Evolutionary conservation across 1,140 invertebrate genomes (phyloP), one percentile per base, ranked within the genome.

Genomic region (Nomia melanderi): DNA sequence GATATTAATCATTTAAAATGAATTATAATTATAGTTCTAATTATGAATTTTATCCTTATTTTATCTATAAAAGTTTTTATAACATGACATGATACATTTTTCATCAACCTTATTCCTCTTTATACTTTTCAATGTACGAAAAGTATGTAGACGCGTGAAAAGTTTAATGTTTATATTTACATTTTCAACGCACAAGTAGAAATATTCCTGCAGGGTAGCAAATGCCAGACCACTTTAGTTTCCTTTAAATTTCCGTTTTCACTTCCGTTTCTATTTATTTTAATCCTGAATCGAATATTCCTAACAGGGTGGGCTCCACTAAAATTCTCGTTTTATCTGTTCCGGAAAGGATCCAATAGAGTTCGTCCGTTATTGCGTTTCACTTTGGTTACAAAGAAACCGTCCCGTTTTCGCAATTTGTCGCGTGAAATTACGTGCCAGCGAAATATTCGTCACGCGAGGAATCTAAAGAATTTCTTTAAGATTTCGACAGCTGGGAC

Each of bases 321-420:
- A 59, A 59, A 59, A 59, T 59, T 59, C 56, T 29, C 29, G 7
- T 59, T 33, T 20, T 59, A 59, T 33, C 29, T 29, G 25, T 56
- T 29, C 54, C 54, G 25, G 54, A 56, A 56, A 56, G 54, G 25
- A 56, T 56, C 54, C 54, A 29, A 56, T 56, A 56, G 54, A 56
- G 29, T 56, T 56, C 29, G 29, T 33, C 29, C 56, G 29, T 27
- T 27, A 31, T 59, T 33, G 56, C 56, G 29, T 59, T 57, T 59
- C 56, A n/a, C 56, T 33, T 11, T 29, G 29, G 29, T 59, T 29
- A 59, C 56, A 59, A 59, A 59, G 56, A 59, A 59, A 33, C 17
- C 29, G 56, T 20, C 5, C 29, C 29, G 17, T 59, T 59, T 59
- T 59, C 17, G 56, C 14, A 59, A 59, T 59, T 59, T 59, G 29